These are phyloP conservation scores for Rhegmatorhina hoffmannsi DNA, from an alignment of 2,113 vertebrate genomes.

Conservation along the genomic window DNA sequence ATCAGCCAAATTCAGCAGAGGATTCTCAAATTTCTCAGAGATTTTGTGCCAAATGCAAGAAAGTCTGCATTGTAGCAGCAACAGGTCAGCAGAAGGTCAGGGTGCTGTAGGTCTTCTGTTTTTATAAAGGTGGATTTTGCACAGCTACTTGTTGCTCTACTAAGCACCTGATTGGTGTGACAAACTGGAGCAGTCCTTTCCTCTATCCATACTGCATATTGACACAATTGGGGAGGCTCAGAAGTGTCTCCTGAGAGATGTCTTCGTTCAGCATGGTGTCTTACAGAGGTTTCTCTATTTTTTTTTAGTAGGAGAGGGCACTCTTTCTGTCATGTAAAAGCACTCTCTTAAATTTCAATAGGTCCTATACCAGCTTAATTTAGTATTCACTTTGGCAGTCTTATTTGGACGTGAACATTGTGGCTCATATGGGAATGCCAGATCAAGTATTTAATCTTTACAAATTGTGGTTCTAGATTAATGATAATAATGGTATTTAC, in stretches of 20 bases:
- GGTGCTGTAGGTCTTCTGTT: neutral
- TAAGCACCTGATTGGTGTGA: neutral
- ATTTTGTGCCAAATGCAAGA: neutral
- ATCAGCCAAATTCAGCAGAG: neutral
- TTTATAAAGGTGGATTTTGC: neutral
- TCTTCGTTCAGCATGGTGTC: neutral
- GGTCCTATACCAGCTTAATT: neutral
- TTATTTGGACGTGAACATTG: neutral
- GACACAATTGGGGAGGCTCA: neutral
- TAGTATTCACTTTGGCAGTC: neutral
- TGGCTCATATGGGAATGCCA: fast-evolving
- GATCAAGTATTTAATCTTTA: neutral
- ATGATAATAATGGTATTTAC: neutral
- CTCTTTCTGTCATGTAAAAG: neutral
- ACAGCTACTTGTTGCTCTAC: neutral
- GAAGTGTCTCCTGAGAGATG: neutral
- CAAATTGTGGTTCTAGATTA: neutral
- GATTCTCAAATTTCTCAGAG: neutral
- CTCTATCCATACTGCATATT: neutral
- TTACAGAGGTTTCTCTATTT: neutral
- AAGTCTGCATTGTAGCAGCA: neutral
- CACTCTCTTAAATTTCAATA: neutral
- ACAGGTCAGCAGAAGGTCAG: neutral
- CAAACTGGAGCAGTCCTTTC: neutral
- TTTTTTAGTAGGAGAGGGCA: neutral